Conservation (phyloP, 30 jellyfish, hydroid and myxozoan species). For the Hydra vulgaris region DNA sequence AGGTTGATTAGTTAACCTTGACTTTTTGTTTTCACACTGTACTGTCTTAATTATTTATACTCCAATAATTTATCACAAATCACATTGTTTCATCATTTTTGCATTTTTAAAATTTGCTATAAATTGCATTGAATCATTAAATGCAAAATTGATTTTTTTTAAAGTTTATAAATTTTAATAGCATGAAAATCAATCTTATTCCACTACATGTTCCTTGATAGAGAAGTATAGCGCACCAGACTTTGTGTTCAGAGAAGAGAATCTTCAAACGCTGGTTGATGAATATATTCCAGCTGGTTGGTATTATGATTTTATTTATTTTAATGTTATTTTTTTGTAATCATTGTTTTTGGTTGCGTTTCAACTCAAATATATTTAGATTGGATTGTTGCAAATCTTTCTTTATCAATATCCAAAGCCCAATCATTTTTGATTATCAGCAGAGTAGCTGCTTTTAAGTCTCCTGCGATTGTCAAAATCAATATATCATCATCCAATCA, state of each 20-base stretch:
- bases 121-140: too few species aligned
- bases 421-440: slow-evolving; percentile 14
- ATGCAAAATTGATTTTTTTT: too few species aligned
- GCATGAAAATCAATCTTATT: neutral
- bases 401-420: slow-evolving; percentile 5
- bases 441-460: slow-evolving; percentile 20
- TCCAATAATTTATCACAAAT: too few species aligned
- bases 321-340: neutral
- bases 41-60: too few species aligned
- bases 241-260: slow-evolving; percentile 28
- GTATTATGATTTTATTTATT: neutral
- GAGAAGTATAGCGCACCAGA: slow-evolving; percentile 31
- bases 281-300: slow-evolving; percentile 19
- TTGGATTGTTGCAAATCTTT: slow-evolving; percentile 13
- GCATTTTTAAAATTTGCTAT: too few species aligned
- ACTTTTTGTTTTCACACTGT: too few species aligned
- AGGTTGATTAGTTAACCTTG: too few species aligned
- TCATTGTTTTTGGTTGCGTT: neutral
- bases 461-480: slow-evolving; percentile 10
- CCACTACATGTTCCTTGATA: neutral
- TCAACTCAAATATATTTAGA: neutral
- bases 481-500: neutral
- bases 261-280: slow-evolving; percentile 25
- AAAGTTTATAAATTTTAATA: too few species aligned
- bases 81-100: too few species aligned